Base-by-base conservation (phyloP, 2,797 vertebrate genomes). In the Tauraco hartlaubi region DNA sequence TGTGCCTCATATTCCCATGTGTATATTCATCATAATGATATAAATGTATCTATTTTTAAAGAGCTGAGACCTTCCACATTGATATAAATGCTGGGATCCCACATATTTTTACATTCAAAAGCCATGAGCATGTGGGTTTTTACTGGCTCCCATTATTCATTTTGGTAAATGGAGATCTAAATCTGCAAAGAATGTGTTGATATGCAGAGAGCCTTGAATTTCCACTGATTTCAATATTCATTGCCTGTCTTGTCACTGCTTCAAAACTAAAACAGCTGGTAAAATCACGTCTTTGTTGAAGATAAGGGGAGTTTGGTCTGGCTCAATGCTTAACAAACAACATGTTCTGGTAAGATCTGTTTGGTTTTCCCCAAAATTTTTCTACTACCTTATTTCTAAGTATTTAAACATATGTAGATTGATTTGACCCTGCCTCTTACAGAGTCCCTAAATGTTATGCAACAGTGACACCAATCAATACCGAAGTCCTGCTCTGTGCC, bases 351-450 rank as follows among this genome's bases (percentile, higher is more conserved):
- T 92, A 92, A 92, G 69, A 88, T 56, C 59, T 23, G 15, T 75
- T 88, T 66, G 37, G 4, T 41, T 94, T 95, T 96, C 81, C 88
- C 35, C 39, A 15, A 94, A 82, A 88, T 44, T 67, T 79, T 92
- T 63, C 83, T 20, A 49, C 39, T 84, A 52, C 22, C 72, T 95
- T 95, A 51, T 78, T 97, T 96, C 92, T 95, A 77, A 81, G 91
- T 96, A 92, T 94, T 94, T 92, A 88, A 92, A 86, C 73, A 86
- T 66, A 58, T 15, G 23, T 39, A 91, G 79, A 91, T 80, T 94
- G 87, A 95, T 88, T 94, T 95, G 73, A 90, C 79, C 80, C 77
- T 64, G n/a, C 49, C 74, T 94, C 74, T 85, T 76, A 56, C 85
- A 76, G 79, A 35, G 48, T 73, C 9, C 37, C 85, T 67, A 69